Conservation (phyloP, 2,888 invertebrate species). For the Heliconius charithonia region DNA sequence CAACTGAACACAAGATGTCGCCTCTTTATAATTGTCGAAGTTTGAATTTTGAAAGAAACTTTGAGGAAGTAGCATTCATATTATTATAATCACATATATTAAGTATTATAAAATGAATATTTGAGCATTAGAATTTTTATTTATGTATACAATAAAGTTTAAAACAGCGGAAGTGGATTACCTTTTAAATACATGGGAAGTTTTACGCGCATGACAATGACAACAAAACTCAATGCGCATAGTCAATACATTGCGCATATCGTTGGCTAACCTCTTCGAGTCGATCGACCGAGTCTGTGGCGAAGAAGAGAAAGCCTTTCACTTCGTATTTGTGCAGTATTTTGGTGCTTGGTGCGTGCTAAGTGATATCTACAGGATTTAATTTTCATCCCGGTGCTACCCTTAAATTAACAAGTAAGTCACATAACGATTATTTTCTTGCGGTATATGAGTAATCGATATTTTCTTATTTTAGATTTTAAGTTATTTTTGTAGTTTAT, state of each 20-base stretch:
- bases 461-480: conserved; percentile 13
- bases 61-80: background rate
- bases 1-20: conserved; percentile 2
- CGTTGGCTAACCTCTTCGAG: conserved; percentile 74
- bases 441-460: conserved; percentile 35
- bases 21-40: background rate
- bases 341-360: conserved; percentile 78
- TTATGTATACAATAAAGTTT: background rate
- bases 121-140: background rate
- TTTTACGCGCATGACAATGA: conserved; percentile 74
- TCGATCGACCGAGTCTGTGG: conserved; percentile 69
- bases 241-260: conserved; percentile 83
- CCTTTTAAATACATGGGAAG: background rate
- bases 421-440: conserved; percentile 4
- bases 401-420: conserved; percentile 71
- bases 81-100: background rate
- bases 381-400: conserved; percentile 65
- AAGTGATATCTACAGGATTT: conserved; percentile 69
- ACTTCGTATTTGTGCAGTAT: conserved; percentile 71
- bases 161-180: background rate
- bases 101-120: background rate
- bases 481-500: background rate
- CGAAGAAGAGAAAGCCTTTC: conserved; percentile 61
- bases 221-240: conserved; percentile 77
- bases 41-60: background rate